phyloP scores from a whole-genome alignment of 2,797 vertebrate genomes.

The Neosalanx taihuensis region DNA sequence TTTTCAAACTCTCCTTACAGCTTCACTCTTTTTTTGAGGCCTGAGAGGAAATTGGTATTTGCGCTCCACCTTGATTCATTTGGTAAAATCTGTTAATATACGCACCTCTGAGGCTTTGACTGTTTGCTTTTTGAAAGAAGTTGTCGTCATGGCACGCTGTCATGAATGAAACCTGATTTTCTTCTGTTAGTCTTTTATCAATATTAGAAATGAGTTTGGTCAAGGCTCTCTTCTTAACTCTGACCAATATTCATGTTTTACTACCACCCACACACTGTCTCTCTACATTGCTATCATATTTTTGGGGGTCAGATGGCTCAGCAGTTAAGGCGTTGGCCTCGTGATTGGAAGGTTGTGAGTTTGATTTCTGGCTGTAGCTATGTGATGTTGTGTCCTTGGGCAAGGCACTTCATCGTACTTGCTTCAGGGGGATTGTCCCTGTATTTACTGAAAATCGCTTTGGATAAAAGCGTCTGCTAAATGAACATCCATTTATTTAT shows the following conservation, averaged over 20 bases:
- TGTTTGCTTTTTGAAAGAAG: conserved; percentile 51
- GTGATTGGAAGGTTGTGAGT: too few relatives aligned
- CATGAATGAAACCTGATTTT: conserved; percentile 30
- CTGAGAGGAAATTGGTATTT: conserved; percentile 48
- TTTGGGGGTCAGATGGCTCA: too few relatives aligned
- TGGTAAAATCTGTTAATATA: conserved; percentile 61
- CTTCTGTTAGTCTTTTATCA: conserved; percentile 54
- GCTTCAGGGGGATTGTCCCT: too few relatives aligned
- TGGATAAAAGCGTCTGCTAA: too few relatives aligned
- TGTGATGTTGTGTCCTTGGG: too few relatives aligned
- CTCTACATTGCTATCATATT: conserved; percentile 19
- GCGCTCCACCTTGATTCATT: conserved; percentile 51
- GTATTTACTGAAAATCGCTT: too few relatives aligned
- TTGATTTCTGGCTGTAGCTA: too few relatives aligned
- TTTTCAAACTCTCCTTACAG: conserved; percentile 36
- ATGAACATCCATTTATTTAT: too few relatives aligned
- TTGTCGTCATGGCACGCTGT: conserved; percentile 51
- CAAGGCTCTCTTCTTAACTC: conserved; percentile 30
- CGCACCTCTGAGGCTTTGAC: conserved; percentile 53
- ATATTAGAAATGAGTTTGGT: conserved; percentile 46
- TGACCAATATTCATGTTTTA: conserved; percentile 10
- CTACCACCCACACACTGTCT: not conserved
- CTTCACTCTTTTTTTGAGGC: conserved; percentile 23
- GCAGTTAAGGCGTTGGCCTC: too few relatives aligned
- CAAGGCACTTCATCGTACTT: too few relatives aligned